Evolutionary conservation across 2,888 invertebrate species (phyloP).

Genomic region (Seira ritae): DNA sequence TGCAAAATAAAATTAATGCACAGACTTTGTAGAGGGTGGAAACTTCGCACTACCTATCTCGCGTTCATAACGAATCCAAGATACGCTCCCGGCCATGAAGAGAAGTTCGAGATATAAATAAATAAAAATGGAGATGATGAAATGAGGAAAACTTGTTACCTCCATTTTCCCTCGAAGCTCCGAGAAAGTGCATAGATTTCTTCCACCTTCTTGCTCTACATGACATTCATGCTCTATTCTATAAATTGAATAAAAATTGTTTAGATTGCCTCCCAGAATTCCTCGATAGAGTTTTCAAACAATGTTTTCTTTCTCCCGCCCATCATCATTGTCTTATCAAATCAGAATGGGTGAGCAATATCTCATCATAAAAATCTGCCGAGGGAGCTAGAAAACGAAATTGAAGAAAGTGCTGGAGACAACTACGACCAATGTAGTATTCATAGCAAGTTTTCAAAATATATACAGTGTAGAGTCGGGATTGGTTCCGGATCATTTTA

Average conservation of each 20-base stretch:
- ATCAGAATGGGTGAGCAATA: background rate
- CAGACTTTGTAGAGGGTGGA: background rate
- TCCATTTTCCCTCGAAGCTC: conserved; percentile 15
- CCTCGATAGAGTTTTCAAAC: background rate
- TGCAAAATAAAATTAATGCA: background rate
- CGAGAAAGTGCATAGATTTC: background rate
- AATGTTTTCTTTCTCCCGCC: conserved; percentile 9
- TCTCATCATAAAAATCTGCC: background rate
- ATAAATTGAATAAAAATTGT: conserved; percentile 6
- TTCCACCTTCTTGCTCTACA: background rate
- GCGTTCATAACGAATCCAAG: background rate
- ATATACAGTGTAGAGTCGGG: background rate
- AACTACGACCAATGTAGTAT: no score
- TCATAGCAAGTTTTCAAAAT: background rate
- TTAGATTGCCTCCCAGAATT: background rate
- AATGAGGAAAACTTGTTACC: conserved; percentile 53
- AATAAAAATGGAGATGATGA: background rate
- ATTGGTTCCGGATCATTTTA: background rate
- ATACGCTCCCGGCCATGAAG: conserved; percentile 51
- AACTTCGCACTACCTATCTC: background rate
- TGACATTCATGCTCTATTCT: background rate
- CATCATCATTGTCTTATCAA: conserved; percentile 14
- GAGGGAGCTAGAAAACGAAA: background rate
- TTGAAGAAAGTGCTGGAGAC: background rate
- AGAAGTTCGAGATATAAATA: background rate